Percentiles rank a stretch among this genome's conserved stretches.
These are phyloP conservation scores for Mionectes olivaceus DNA, from an alignment of 2,797 vertebrate genomes.

Conservation along the genomic window DNA sequence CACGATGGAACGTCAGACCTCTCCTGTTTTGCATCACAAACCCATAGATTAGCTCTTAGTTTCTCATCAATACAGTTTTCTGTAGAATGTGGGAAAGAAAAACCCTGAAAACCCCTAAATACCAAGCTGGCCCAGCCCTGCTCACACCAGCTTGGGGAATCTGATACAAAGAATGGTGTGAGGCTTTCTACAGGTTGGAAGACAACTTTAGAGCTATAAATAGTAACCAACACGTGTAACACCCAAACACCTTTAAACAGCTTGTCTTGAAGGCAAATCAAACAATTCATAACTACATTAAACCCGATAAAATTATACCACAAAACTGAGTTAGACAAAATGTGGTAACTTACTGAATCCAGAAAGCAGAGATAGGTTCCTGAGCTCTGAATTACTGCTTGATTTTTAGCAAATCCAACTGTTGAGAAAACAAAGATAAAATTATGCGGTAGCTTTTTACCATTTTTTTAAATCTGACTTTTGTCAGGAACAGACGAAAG, in stretches of 20 bases:
- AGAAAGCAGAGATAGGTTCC: constrained; percentile 93
- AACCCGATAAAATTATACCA: not conserved
- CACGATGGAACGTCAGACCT: not conserved
- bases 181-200: not conserved
- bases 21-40: constrained; percentile 19
- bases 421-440: constrained; percentile 72
- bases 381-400: constrained; percentile 88
- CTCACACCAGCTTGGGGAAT: not conserved
- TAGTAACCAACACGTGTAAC: not conserved
- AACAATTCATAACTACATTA: not conserved
- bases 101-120: constrained; percentile 6
- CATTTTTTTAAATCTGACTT: not conserved
- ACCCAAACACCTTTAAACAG: not conserved
- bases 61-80: constrained; percentile 14
- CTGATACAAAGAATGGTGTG: not conserved
- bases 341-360: constrained; percentile 89
- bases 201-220: not conserved
- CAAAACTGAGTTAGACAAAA: not conserved
- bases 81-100: constrained; percentile 15
- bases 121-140: not conserved
- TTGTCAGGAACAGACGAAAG: not conserved
- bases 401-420: constrained; percentile 97
- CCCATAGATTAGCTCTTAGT: not conserved
- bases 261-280: not conserved
- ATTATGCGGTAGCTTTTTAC: not conserved